Conservation (phyloP, 2,888 invertebrate species). For the Mythimna albipuncta region DNA sequence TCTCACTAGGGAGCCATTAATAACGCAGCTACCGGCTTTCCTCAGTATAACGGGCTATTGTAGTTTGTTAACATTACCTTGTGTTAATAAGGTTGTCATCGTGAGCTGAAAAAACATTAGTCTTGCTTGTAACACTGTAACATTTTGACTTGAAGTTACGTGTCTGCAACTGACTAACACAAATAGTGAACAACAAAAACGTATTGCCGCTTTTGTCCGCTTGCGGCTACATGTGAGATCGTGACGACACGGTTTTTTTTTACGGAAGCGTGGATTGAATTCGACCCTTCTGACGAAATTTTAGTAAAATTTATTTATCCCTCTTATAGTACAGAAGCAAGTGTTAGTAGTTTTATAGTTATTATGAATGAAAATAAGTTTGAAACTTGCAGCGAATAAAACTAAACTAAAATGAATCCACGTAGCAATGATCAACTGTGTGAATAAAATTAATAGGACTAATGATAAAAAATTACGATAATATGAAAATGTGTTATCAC, state of each 20-base stretch:
- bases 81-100: too few relatives aligned
- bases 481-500: conserved; percentile 74
- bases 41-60: neutral
- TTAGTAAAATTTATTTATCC: neutral
- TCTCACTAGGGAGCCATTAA: neutral
- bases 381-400: conserved; percentile 2
- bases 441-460: neutral
- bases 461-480: neutral
- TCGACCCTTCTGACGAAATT: neutral
- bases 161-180: too few relatives aligned
- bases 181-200: neutral
- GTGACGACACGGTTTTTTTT: neutral
- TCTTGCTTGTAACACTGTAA: too few relatives aligned
- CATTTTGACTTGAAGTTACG: too few relatives aligned
- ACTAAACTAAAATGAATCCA: neutral
- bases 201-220: neutral
- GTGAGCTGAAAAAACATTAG: too few relatives aligned
- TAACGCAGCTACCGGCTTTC: neutral
- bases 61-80: neutral
- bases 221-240: neutral
- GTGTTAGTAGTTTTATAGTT: conserved; percentile 27
- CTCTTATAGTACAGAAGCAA: conserved; percentile 11
- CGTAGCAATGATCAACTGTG: neutral
- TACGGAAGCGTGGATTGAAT: neutral
- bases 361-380: conserved; percentile 9